Conservation (phyloP, 2,113 vertebrate genomes). For the Odocoileus hemionus region DNA sequence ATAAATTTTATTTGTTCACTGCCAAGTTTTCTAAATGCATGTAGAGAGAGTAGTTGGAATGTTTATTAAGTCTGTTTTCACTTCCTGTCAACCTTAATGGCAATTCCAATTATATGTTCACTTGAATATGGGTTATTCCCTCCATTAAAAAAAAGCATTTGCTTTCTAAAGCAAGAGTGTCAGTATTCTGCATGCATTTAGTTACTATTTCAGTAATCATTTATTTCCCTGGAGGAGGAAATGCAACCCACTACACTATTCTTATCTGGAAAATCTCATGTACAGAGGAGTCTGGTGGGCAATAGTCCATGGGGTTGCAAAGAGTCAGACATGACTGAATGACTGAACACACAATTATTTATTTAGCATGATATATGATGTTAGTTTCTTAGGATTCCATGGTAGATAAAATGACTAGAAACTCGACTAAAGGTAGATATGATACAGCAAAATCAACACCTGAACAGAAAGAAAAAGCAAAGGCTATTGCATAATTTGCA, state of each 20-base stretch:
- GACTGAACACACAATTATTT: neutral
- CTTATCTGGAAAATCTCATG: neutral
- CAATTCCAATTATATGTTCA: neutral
- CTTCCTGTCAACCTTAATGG: neutral
- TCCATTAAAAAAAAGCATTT: neutral
- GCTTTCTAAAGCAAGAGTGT: neutral
- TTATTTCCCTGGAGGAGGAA: neutral
- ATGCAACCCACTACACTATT: neutral
- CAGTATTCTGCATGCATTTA: neutral
- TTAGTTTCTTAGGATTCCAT: neutral
- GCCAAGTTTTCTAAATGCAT: neutral
- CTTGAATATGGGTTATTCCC: neutral
- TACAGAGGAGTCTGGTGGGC: neutral
- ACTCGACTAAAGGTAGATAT: neutral
- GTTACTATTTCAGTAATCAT: neutral
- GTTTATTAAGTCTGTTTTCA: neutral
- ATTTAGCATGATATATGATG: neutral
- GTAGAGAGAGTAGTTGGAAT: neutral
- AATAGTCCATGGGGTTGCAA: neutral
- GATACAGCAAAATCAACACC: neutral
- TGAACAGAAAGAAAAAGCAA: neutral
- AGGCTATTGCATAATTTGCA: neutral
- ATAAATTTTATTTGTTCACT: neutral
- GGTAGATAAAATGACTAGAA: neutral
- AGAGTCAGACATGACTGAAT: neutral